Evolutionary conservation across 2,888 invertebrate species (phyloP).

Genomic region (Chesias legatella): DNA sequence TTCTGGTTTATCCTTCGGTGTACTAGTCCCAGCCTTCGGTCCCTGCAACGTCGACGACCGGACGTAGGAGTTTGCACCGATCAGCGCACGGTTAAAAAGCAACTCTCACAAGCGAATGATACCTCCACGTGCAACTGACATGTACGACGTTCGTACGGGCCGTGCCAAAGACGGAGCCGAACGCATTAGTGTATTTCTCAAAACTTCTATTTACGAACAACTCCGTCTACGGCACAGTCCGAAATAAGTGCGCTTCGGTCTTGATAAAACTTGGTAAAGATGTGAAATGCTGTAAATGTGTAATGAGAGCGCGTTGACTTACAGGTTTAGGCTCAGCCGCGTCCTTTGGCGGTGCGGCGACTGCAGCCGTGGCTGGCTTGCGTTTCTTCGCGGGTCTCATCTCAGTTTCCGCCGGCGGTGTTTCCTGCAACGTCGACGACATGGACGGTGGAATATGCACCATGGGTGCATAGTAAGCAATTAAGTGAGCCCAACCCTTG

Average conservation of each 20-base stretch:
- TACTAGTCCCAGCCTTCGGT: too few relatives aligned
- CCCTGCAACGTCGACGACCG: conserved; percentile 9
- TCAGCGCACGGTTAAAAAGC: background rate
- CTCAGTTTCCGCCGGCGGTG: background rate
- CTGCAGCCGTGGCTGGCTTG: background rate
- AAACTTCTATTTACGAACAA: background rate
- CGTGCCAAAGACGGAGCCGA: too few relatives aligned
- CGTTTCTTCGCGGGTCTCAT: background rate
- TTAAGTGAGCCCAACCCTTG: too few relatives aligned
- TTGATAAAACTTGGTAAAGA: too few relatives aligned
- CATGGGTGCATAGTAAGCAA: too few relatives aligned
- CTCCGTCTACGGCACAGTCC: background rate
- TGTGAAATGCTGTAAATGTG: background rate
- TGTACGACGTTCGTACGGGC: too few relatives aligned
- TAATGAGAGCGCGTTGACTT: too few relatives aligned
- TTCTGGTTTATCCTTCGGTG: too few relatives aligned
- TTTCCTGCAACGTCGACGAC: background rate
- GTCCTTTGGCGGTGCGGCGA: background rate
- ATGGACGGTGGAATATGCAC: background rate
- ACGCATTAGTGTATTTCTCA: background rate
- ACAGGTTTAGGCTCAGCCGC: too few relatives aligned
- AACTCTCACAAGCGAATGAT: background rate
- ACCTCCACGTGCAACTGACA: background rate
- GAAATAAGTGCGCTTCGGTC: too few relatives aligned
- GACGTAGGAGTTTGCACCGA: conserved; percentile 2